Base-by-base conservation (phyloP, 2,113 vertebrate genomes). In the Serilophus lunatus region DNA sequence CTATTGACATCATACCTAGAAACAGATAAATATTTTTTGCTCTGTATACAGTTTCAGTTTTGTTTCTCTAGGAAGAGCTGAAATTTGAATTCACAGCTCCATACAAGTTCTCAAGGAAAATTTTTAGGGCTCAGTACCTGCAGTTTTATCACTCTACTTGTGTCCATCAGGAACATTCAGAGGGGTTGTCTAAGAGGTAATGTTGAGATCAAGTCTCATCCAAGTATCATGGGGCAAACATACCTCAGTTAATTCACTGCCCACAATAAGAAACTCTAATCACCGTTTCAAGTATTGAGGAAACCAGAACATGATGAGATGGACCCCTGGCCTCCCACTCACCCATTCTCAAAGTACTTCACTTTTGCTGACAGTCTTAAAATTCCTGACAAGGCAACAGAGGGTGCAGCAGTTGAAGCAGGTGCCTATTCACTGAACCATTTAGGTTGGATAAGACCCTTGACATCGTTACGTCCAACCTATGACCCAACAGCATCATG, bases 371-470 rank as follows among this genome's bases (percentile, higher is more conserved):
- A 7, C 47, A 51, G 42, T 18, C n/a, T 29, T 25, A 33, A 44
- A 38, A 44, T 35, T 20, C 23, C 35, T 42, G 15, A 50, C 1
- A 3, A 42, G 26, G 26, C 0, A 1, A 33, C 18, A 40, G 14
- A 16, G 2, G 5, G 33, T 38, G 33, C 9, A 26, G 53, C 53
- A 50, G 33, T 16, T 38, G 47, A 44, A 19, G 31, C 22, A 18
- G 31, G 13, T n/a, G 12, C 47, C 44, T 44, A 44, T 44, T 44
- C 44, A 45, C 18, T 7, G 44, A 45, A 45, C 19, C 44, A 15
- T 16, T 19, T 19, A 45, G 18, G 18, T 45, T 45, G 44, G 44
- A 45, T 6, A 19, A 45, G 44, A 45, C 17, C 44, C 19, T 9
- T 45, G 18, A 45, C 18, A 45, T 45, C 44, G 19, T 18, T 19